phyloP scores from a whole-genome alignment of 2,888 invertebrate species.

The Drosophila atroscutellata region DNA sequence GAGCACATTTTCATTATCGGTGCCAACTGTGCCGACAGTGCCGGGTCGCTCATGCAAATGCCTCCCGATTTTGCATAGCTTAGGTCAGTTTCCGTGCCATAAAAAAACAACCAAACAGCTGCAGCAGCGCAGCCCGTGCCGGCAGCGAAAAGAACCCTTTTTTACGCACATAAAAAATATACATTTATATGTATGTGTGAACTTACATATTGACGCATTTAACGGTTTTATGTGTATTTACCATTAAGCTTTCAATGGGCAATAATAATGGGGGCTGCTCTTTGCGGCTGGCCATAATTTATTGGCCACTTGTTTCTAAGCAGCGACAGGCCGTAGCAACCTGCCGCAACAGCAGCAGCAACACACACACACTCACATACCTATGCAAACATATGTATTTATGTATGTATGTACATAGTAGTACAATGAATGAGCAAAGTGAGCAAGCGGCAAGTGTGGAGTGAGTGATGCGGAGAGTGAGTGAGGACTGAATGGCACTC shows the following conservation, averaged over 20 bases:
- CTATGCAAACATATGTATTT: conserved; percentile 2
- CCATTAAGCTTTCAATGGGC: conserved; percentile 75
- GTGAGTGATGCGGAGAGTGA: conserved; percentile 29
- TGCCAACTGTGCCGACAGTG: conserved; percentile 16
- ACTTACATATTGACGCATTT: conserved; percentile 42
- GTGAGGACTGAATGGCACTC: conserved; percentile 69
- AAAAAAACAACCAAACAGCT: conserved; percentile 56
- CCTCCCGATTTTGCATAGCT: conserved; percentile 67
- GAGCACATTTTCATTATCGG: conserved; percentile 72
- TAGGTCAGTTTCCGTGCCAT: conserved; percentile 72
- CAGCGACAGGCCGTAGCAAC: conserved; percentile 49
- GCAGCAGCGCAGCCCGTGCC: conserved; percentile 25
- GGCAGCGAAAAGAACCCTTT: conserved; percentile 46
- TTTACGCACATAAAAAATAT: conserved; percentile 29
- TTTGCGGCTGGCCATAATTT: conserved; percentile 73
- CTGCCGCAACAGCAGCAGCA: conserved; percentile 52
- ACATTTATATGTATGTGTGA: conserved; percentile 3
- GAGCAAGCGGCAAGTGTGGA: conserved; percentile 9
- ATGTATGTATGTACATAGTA: conserved; percentile 6
- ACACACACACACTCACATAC: conserved; percentile 1
- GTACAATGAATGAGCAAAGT: conserved; percentile 49
- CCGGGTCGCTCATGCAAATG: conserved; percentile 67
- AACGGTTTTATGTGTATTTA: conserved; percentile 78
- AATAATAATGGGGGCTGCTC: conserved; percentile 73
- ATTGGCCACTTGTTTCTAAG: conserved; percentile 80